Evolutionary conservation across 1,140 invertebrate genomes (phyloP).

Genomic region (Pseudomyrmex concolor): DNA sequence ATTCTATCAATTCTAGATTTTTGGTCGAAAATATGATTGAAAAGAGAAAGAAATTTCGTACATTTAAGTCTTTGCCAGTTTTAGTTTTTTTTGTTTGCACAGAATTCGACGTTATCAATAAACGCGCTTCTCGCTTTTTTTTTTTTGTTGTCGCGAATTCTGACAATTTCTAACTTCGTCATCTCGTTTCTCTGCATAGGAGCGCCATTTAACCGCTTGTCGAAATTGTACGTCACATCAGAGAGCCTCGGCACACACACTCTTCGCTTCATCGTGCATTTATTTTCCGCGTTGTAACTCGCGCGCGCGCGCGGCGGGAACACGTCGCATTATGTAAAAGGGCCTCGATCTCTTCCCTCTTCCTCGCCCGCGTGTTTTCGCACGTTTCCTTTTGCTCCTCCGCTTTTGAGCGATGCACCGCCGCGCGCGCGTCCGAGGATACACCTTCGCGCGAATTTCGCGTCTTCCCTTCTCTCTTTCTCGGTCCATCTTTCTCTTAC

Average conservation of each 20-base stretch:
- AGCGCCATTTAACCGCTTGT: not conserved
- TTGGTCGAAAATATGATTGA: not conserved
- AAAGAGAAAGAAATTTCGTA: not conserved
- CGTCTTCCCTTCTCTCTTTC: not conserved
- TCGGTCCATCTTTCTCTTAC: not conserved
- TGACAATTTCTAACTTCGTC: not conserved
- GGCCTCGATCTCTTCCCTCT: not conserved
- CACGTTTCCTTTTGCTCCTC: conserved; percentile 60
- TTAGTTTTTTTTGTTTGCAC: not conserved
- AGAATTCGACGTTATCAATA: not conserved
- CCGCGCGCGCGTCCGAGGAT: conserved; percentile 36
- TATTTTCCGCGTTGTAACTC: conserved; percentile 58
- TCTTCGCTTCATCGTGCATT: conserved; percentile 62
- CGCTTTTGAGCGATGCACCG: conserved; percentile 57
- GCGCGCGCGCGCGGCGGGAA: not conserved
- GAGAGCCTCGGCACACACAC: not conserved
- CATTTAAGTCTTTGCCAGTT: not conserved
- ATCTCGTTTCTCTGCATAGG: not conserved
- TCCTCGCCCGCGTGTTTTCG: not conserved
- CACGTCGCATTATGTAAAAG: conserved; percentile 53
- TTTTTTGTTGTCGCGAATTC: no score
- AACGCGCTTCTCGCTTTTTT: not conserved
- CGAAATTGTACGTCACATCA: conserved; percentile 38
- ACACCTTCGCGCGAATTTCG: conserved; percentile 54
- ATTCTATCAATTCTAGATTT: not conserved